Evolutionary conservation across 2,888 invertebrate species (phyloP), one percentile per base, ranked within the genome.

Genomic region (Eucera pruinosa): DNA sequence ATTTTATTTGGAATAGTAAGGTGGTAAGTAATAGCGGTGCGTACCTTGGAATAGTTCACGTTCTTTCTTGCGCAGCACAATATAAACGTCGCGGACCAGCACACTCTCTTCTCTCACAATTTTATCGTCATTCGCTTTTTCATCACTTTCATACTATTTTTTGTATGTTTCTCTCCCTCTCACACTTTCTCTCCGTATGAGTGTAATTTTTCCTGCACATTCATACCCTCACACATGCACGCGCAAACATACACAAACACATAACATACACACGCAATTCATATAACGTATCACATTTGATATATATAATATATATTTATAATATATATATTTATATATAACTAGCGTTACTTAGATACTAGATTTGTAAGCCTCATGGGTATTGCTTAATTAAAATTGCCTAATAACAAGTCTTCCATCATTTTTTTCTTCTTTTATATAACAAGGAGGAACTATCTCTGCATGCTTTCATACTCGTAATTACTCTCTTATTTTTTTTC

Each of bases 51-150:
- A 91, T 91, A 90, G 92, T 92, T 92, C 92, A 92, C 92, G 91
- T 92, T 92, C 91, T 92, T 92, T 92, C 91, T 92, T 92, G 91
- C 92, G 91, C 90, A 91, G 92, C 92, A 92, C 91, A 92, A 92
- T 91, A 92, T 92, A 92, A 92, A 92, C 91, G 90, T 92, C 91
- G 90, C 91, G 89, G 88, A 88, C 88, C 88, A 88, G 85, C 91
- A 89, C 90, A 72, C 77, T 81, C 45, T 82, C 80, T 78, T 23
- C 66, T 66, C 66, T 66, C 66, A 47, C 55, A 36, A 66, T 33
- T 57, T 30, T 66, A 11, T 80, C 78, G 76, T 75, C 65, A 67
- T n/a, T 81, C 62, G 30, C 36, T 60, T 47, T 50, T 43, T 75
- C 48, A 36, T 1, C 20, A 11, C 57, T 65, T 65, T 55, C 58